These are phyloP conservation scores for Onychorhynchus coronatus DNA, from an alignment of 2,113 vertebrate species.

Conservation along the genomic window DNA sequence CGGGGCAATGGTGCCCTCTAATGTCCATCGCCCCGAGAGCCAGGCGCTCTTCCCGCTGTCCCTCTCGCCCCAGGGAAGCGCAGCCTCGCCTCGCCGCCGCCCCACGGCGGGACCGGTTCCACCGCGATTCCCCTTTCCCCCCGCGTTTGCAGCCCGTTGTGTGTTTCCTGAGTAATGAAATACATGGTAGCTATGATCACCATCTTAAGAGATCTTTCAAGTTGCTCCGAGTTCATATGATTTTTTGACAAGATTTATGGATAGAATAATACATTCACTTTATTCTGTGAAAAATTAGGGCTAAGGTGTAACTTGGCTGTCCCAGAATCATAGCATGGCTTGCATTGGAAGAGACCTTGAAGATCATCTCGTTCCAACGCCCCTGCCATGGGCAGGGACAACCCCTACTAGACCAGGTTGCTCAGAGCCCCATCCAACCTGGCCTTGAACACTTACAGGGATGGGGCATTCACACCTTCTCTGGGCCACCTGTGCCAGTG, in stretches of 20 bases:
- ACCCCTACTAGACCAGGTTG: neutral
- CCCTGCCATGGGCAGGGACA: neutral
- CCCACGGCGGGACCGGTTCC: neutral
- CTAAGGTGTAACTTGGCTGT: neutral
- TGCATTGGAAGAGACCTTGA: neutral
- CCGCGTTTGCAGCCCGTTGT: neutral
- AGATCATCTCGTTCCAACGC: neutral
- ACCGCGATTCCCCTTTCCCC: neutral
- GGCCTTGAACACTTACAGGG: neutral
- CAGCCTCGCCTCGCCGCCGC: neutral
- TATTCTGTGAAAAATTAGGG: neutral
- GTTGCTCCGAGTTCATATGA: neutral
- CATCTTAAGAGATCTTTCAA: neutral
- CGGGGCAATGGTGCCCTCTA: constrained; percentile 59
- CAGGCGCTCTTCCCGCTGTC: neutral
- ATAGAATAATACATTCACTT: neutral
- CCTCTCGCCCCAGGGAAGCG: neutral
- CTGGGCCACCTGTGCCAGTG: neutral
- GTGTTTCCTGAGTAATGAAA: neutral
- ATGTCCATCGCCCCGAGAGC: neutral
- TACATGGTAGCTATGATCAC: neutral
- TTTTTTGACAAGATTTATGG: neutral
- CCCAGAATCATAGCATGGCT: neutral
- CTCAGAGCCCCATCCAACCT: neutral
- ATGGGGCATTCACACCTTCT: accelerated